A percentile compares a stretch with the other conserved stretches of the same genome.
Evolutionary conservation across 2,113 vertebrate species (phyloP).

Genomic region (Ceratotherium simum): DNA sequence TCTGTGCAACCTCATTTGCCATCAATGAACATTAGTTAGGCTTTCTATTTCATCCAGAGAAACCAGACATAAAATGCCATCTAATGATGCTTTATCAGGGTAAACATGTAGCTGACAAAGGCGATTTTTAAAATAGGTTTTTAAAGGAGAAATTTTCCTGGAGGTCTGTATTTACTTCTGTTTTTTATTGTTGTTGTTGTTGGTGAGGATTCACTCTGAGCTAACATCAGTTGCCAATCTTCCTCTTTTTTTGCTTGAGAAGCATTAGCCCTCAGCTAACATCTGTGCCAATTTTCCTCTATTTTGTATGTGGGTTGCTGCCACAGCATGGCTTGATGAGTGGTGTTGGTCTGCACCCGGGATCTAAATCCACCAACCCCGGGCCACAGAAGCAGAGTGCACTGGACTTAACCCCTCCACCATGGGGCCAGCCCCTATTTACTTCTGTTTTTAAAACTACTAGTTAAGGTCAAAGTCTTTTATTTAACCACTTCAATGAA

Average conservation of each 20-base stretch:
- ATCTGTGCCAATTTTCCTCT: too few relatives aligned
- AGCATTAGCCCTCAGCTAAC: too few relatives aligned
- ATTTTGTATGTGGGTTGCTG: too few relatives aligned
- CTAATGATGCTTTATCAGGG: neutral
- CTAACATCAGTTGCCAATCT: too few relatives aligned
- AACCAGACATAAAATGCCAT: neutral
- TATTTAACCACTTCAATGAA: neutral
- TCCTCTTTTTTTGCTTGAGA: too few relatives aligned
- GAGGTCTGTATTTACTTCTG: neutral
- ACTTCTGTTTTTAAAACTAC: neutral
- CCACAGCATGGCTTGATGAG: too few relatives aligned
- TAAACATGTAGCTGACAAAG: neutral
- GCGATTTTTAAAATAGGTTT: neutral
- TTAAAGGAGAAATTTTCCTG: neutral
- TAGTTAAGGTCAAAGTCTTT: neutral
- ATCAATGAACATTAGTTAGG: neutral
- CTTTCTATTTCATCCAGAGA: neutral
- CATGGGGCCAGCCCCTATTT: too few relatives aligned
- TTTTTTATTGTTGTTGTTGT: neutral
- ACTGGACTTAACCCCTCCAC: too few relatives aligned
- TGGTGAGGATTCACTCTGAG: too few relatives aligned
- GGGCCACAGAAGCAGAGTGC: too few relatives aligned
- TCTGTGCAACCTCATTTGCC: neutral
- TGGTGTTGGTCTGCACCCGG: too few relatives aligned
- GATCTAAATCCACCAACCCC: too few relatives aligned